Evolutionary conservation across 2,113 vertebrate species (phyloP).

Genomic region (Octodon degus): DNA sequence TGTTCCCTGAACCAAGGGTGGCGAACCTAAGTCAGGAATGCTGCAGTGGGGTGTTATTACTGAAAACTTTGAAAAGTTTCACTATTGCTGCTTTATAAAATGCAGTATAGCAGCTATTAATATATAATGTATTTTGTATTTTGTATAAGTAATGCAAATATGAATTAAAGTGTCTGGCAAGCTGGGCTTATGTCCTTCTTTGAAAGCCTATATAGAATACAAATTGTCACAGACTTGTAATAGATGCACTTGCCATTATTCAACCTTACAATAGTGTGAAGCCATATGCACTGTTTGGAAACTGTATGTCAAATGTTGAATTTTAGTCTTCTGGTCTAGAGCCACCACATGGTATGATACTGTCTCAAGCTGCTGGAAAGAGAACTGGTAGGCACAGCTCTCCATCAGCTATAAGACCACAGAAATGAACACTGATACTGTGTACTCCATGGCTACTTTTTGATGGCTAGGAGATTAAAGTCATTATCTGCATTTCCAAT

Average conservation of each 20-base stretch:
- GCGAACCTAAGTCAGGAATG: not conserved
- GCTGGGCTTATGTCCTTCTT: not conserved
- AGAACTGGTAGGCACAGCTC: not conserved
- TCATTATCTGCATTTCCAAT: not conserved
- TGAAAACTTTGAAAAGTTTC: not conserved
- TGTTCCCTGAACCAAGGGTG: not conserved
- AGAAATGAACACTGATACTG: too few species aligned
- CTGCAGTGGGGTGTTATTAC: not conserved
- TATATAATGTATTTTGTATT: not conserved
- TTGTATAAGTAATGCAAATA: not conserved
- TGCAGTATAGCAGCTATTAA: not conserved
- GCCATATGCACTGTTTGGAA: not conserved
- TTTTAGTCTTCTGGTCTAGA: not conserved
- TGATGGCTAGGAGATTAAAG: not conserved
- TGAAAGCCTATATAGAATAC: not conserved
- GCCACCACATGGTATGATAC: not conserved
- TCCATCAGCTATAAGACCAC: not conserved
- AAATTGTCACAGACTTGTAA: not conserved
- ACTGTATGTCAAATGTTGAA: not conserved
- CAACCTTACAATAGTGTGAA: not conserved
- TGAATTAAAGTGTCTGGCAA: not conserved
- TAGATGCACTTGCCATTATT: not conserved
- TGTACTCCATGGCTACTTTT: not conserved
- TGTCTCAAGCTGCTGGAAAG: not conserved
- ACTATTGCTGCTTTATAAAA: not conserved